These are phyloP conservation scores for Propithecus deckenii DNA, from an alignment of 2,797 vertebrate species.

Conservation along the genomic window DNA sequence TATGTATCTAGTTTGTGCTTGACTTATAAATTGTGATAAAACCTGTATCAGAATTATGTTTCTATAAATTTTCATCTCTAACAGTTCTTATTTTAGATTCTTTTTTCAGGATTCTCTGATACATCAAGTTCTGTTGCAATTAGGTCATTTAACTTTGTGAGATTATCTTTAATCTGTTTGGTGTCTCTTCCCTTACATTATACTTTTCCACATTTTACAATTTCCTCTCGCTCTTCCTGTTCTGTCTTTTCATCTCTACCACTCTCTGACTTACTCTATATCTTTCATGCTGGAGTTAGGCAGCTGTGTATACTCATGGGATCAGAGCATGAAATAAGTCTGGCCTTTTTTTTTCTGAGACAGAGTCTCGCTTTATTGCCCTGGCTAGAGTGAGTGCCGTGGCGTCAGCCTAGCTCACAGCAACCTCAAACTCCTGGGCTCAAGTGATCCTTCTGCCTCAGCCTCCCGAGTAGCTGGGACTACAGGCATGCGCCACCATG, in stretches of 20 bases:
- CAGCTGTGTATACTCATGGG: not conserved
- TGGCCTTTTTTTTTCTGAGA: not conserved
- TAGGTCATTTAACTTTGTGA: constrained; percentile 29
- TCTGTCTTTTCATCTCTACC: not conserved
- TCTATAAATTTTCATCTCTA: constrained; percentile 53
- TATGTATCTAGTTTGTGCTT: constrained; percentile 30
- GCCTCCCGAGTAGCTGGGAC: too few relatives aligned
- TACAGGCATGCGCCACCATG: too few relatives aligned
- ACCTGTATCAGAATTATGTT: constrained; percentile 14
- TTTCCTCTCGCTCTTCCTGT: not conserved
- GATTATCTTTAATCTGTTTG: not conserved
- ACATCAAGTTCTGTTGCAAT: not conserved
- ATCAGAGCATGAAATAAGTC: not conserved
- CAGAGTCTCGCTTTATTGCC: too few relatives aligned
- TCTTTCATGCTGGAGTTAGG: not conserved
- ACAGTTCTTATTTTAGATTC: constrained; percentile 4
- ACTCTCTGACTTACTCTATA: not conserved
- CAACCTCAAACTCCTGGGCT: too few relatives aligned
- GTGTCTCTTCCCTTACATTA: not conserved
- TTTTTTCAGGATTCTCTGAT: constrained; percentile 28
- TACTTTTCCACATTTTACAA: not conserved
- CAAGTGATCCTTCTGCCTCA: too few relatives aligned
- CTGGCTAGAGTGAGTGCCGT: too few relatives aligned
- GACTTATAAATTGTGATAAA: constrained; percentile 9
- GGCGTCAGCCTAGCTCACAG: too few relatives aligned